Evolutionary conservation across 2,888 invertebrate genomes (phyloP), one percentile per base, ranked within the genome.

Genomic region (Hedya salicella): DNA sequence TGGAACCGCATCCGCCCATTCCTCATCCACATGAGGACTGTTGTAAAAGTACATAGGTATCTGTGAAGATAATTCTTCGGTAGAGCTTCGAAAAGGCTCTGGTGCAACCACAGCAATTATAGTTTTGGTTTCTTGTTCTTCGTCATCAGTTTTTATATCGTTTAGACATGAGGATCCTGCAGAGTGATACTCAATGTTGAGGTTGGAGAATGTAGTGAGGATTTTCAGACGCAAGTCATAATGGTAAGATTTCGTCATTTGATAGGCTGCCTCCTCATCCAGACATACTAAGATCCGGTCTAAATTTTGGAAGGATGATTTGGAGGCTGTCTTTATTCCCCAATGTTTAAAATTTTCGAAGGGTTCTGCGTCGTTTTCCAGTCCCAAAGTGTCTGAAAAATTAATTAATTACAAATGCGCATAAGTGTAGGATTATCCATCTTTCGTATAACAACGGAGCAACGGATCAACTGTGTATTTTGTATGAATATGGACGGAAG

Each of bases 21-120:
- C 17, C 6, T 46, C 39, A 1, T 39, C 16, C 17, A 40, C 4
- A 3, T 39, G 39, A 8, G 59, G 52, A 1, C 25, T 39, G 14
- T 53, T 46, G 30, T 53, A 65, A 39, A 60, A 60, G 9, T 65
- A 60, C 17, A 48, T 60, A 0, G 65, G 42, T 25, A 65, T 52
- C 6, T 32, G 8, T n/a, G 64, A 25, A 2, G 16, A 11, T 8
- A 46, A 30, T 13, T 39, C 8, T 2, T 14, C 14, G n/a, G n/a
- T n/a, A n/a, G n/a, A n/a, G n/a, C n/a, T n/a, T n/a, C n/a, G n/a
- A 1, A 60, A 39, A 1, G 59, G 65, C 0, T 48, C 52, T 14
- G 59, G 65, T n/a, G 59, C 46, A n/a, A 65, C n/a, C 0, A 48
- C 59, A 17, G 65, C 59, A 6, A 60, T 11, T 8, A 65, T 59